A percentile compares a stretch with the other conserved stretches of the same genome.
phyloP scores from a whole-genome alignment of 1,140 invertebrate species.

The Drosophila pallidifrons region DNA sequence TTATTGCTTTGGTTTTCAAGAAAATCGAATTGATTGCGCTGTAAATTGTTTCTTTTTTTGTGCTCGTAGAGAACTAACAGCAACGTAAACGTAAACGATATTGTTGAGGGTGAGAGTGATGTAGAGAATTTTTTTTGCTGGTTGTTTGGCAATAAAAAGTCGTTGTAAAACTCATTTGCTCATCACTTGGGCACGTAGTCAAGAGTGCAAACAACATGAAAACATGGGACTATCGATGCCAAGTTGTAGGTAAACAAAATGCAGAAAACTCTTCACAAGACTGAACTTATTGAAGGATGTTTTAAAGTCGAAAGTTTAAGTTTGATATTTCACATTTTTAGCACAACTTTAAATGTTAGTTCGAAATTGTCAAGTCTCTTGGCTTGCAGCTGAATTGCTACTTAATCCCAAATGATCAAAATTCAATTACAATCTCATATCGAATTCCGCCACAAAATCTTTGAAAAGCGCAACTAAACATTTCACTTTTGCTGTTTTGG shows the following conservation, averaged over 20 bases:
- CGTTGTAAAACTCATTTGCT: not conserved
- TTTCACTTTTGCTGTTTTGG: not conserved
- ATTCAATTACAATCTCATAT: slow-evolving; percentile 1
- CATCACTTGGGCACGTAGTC: not conserved
- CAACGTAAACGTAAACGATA: not conserved
- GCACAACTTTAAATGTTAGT: too few species aligned
- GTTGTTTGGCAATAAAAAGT: not conserved
- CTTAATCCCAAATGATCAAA: not conserved
- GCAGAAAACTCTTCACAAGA: not conserved
- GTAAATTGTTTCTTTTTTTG: not conserved
- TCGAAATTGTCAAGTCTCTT: too few species aligned
- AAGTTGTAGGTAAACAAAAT: not conserved
- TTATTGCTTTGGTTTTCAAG: not conserved
- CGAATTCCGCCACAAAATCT: not conserved
- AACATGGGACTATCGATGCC: not conserved
- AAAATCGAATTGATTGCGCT: not conserved
- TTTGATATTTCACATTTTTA: too few species aligned
- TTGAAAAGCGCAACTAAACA: not conserved
- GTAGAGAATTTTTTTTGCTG: too few species aligned
- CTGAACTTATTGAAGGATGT: not conserved
- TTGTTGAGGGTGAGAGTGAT: not conserved
- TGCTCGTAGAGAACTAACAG: not conserved
- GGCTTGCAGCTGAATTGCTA: not conserved
- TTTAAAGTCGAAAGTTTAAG: not conserved
- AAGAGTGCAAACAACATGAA: not conserved